Evolutionary conservation across 2,797 vertebrate species (phyloP).

Genomic region (Poecilia picta): DNA sequence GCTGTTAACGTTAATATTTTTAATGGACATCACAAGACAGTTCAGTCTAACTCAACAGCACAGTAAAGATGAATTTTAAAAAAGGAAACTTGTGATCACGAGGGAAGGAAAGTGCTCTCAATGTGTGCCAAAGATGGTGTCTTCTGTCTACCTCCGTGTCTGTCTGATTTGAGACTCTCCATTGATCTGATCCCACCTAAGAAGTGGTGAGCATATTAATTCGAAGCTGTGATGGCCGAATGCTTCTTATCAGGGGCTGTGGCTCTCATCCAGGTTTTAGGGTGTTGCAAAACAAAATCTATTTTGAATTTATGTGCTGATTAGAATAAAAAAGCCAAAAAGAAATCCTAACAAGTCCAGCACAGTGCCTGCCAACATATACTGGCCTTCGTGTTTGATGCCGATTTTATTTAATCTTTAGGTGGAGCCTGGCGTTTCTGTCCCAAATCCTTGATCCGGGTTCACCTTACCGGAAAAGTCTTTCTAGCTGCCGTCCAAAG

Average conservation of each 20-base stretch:
- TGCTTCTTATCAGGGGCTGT: constrained; percentile 31
- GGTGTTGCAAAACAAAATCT: constrained; percentile 35
- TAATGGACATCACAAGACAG: constrained; percentile 75
- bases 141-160: constrained; percentile 69
- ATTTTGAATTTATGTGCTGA: constrained; percentile 49
- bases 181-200: constrained; percentile 76
- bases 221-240: constrained; percentile 46
- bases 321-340: background rate
- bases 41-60: constrained; percentile 64
- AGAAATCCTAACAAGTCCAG: constrained; percentile 57
- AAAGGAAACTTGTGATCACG: constrained; percentile 70
- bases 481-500: constrained; percentile 47
- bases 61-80: constrained; percentile 18
- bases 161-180: constrained; percentile 75
- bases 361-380: constrained; percentile 63
- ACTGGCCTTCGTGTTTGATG: constrained; percentile 63
- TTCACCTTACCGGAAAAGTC: constrained; percentile 57
- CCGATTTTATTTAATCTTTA: constrained; percentile 70
- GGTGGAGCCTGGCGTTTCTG: constrained; percentile 51
- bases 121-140: constrained; percentile 72
- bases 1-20: constrained; percentile 71
- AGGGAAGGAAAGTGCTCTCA: constrained; percentile 65
- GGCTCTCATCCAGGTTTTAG: constrained; percentile 54
- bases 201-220: constrained; percentile 74
- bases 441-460: constrained; percentile 59